These are phyloP conservation scores for Kryptolebias ocellatus DNA, from an alignment of 2,797 vertebrate species.

Conservation along the genomic window DNA sequence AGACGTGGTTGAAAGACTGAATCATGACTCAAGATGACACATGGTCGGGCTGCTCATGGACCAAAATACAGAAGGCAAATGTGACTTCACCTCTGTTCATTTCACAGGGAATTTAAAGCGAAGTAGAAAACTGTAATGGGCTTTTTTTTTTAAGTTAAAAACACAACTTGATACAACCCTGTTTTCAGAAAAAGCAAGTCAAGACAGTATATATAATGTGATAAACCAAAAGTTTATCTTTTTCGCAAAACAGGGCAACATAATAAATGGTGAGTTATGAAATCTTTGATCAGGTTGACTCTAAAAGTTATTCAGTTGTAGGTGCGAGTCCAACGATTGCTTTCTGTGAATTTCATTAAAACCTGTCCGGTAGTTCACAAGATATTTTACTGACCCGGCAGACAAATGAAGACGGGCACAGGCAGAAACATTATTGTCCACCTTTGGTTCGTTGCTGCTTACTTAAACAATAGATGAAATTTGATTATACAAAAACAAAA, in stretches of 20 bases:
- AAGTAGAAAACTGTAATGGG: too few species aligned
- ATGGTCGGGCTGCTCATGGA: constrained; percentile 10
- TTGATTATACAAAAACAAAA: neutral
- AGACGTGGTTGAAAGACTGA: constrained; percentile 45
- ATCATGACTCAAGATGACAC: constrained; percentile 62
- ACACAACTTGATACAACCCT: neutral
- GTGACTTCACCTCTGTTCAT: constrained; percentile 34
- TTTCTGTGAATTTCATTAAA: neutral
- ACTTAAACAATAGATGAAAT: neutral
- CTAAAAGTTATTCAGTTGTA: too few species aligned
- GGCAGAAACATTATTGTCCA: too few species aligned
- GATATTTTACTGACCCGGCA: too few species aligned
- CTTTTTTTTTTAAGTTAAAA: neutral
- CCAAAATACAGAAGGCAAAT: constrained; percentile 30
- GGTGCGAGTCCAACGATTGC: too few species aligned
- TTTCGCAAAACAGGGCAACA: neutral
- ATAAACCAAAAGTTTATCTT: too few species aligned
- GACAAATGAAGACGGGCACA: too few species aligned
- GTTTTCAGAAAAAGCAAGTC: neutral
- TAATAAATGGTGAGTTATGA: neutral
- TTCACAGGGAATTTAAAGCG: constrained; percentile 6
- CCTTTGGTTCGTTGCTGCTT: too few species aligned
- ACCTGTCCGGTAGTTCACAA: too few species aligned
- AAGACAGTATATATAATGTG: neutral
- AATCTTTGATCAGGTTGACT: neutral